A percentile compares a stretch with the other conserved stretches of the same genome.
Evolutionary conservation across 2,113 vertebrate species (phyloP).

Genomic region (Leptocoma aspasia): DNA sequence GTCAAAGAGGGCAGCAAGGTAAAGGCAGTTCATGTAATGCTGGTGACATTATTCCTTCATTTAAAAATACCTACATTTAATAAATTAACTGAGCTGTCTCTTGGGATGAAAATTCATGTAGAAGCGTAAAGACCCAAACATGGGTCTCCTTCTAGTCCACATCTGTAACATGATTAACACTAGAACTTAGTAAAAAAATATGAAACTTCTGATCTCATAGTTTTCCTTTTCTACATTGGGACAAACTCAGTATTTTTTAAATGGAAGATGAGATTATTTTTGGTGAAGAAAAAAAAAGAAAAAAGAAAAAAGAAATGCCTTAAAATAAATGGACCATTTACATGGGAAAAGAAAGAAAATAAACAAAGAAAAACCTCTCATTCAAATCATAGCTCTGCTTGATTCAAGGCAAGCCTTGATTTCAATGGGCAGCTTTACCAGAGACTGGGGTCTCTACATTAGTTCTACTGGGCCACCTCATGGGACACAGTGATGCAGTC

Average conservation of each 20-base stretch:
- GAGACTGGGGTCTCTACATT: neutral
- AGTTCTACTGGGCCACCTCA: neutral
- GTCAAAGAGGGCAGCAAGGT: neutral
- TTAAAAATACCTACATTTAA: neutral
- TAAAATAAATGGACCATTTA: neutral
- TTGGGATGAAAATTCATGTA: neutral
- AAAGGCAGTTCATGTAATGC: neutral
- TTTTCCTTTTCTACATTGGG: neutral
- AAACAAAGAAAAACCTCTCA: neutral
- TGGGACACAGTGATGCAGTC: neutral
- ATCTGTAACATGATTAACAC: neutral
- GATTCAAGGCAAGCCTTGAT: neutral
- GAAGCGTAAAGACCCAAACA: neutral
- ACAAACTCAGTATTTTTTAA: neutral
- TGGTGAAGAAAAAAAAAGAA: neutral
- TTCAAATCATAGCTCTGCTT: neutral
- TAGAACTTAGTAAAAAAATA: neutral
- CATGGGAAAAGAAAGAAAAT: neutral
- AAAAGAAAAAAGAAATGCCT: neutral
- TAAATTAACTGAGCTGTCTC: neutral
- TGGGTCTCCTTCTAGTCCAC: neutral
- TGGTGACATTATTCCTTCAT: neutral
- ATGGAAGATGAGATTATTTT: neutral
- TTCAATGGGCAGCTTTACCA: neutral
- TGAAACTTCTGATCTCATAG: fast-evolving